phyloP scores from a whole-genome alignment of 2,113 vertebrate genomes.

The Turdus rufiventris region DNA sequence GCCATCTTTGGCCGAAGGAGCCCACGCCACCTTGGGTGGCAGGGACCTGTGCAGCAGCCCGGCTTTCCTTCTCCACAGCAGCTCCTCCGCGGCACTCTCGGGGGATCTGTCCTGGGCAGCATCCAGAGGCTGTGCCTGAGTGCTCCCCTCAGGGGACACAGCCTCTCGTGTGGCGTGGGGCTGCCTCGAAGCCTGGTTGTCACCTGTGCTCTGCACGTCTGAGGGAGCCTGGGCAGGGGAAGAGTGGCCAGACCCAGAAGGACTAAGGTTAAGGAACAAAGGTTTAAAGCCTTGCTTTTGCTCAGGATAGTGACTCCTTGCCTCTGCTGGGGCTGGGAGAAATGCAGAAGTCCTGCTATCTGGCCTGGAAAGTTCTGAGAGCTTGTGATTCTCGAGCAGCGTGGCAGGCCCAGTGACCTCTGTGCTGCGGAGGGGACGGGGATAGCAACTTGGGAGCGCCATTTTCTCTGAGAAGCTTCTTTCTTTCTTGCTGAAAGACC shows the following conservation, averaged over 20 bases:
- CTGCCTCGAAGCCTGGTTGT: not conserved
- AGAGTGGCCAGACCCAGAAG: not conserved
- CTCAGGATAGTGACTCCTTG: constrained; percentile 3
- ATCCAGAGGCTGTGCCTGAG: not conserved
- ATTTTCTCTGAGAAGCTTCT: constrained; percentile 46
- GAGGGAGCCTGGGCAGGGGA: not conserved
- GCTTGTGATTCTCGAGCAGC: not conserved
- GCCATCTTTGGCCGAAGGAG: not conserved
- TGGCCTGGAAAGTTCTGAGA: constrained; percentile 33
- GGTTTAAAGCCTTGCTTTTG: constrained; percentile 47
- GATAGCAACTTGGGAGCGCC: not conserved
- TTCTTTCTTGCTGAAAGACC: constrained; percentile 50
- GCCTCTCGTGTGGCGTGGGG: not conserved
- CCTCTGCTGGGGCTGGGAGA: not conserved
- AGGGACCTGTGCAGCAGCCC: constrained; percentile 38
- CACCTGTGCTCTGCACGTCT: not conserved
- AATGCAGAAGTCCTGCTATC: constrained; percentile 45
- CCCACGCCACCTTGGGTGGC: constrained; percentile 19
- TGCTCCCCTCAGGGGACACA: not conserved
- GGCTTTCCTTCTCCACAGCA: not conserved
- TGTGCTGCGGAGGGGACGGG: not conserved
- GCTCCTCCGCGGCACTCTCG: constrained; percentile 52
- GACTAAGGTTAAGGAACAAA: not conserved
- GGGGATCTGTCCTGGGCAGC: constrained; percentile 5
- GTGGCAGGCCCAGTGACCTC: not conserved